Base-by-base conservation (phyloP, 2,113 vertebrate genomes). In the Notarius quadriscutis region DNA sequence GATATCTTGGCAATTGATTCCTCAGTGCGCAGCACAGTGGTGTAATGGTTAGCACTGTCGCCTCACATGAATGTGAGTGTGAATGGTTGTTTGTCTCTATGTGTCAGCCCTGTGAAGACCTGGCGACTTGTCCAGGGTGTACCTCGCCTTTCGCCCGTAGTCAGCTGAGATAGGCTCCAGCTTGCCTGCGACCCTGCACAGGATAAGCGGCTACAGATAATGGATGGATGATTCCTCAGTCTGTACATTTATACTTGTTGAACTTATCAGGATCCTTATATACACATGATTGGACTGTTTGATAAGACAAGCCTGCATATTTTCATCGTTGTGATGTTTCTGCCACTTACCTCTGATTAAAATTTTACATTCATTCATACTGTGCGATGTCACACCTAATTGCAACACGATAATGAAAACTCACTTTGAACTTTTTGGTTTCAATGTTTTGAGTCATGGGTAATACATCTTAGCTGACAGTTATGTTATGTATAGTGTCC, bases 381-480 rank as follows among this genome's bases (percentile, higher is more conserved):
- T 53, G 41, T 30, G 25, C 41, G 6, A 60, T 7, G 69, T 82
- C 57, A 53, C 34, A 30, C 14, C 55, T 41, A 82, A 81, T 62
- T 81, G 30, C 67, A 22, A 41, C 65, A 27, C 14, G 53, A 81
- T 72, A 87, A 87, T 72, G 20, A 86, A 86, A 71, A 81, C 27
- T 71, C 5, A 30, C 60, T 86, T 81, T 80, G 27, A 82, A 82
- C 69, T 63, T 77, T 74, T 63, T n/a, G 51, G 34, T 7, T 25
- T 10, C 20, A 51, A 14, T 82, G 48, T 87, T 63, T 87, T 87
- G 80, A 87, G 86, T 75, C 83, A 87, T 83, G 79, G 86, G 34
- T 87, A 53, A 87, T 62, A 63, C 53, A 83, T 87, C 86, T 53
- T 65, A n/a, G 71, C 27, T 83, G 86, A 87, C 86, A 87, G 69